These are phyloP conservation scores for Aythya baeri DNA, from an alignment of 2,113 vertebrate species.

Conservation along the genomic window DNA sequence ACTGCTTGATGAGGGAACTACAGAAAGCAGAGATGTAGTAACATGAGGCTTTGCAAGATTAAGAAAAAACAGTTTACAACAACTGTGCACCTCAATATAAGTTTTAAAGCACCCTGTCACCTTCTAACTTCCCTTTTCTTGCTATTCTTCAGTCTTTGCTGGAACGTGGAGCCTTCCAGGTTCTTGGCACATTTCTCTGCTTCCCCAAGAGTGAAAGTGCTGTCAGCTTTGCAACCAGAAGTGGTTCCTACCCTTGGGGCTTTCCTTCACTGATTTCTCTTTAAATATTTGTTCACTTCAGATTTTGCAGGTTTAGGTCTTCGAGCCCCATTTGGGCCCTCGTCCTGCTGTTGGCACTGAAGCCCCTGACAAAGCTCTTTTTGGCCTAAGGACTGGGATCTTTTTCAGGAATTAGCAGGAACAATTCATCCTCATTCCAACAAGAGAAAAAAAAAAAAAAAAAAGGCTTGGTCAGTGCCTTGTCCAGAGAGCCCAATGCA, in stretches of 20 bases:
- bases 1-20: background rate
- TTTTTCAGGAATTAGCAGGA: background rate
- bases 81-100: background rate
- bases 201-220: background rate
- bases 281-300: background rate
- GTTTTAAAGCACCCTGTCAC: background rate
- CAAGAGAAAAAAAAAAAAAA: background rate
- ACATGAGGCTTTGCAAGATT: background rate
- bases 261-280: background rate
- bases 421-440: background rate
- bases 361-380: background rate
- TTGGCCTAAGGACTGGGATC: background rate
- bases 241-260: background rate
- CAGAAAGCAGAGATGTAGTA: background rate
- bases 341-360: background rate
- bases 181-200: background rate
- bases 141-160: background rate
- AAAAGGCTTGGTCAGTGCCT: background rate
- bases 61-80: background rate
- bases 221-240: background rate
- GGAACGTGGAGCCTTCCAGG: background rate
- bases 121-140: slow-evolving; percentile 8
- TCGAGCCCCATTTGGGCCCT: background rate
- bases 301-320: background rate
- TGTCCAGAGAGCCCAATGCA: background rate